phyloP scores from a whole-genome alignment of 2,888 invertebrate genomes.

The Tridacna gigas region DNA sequence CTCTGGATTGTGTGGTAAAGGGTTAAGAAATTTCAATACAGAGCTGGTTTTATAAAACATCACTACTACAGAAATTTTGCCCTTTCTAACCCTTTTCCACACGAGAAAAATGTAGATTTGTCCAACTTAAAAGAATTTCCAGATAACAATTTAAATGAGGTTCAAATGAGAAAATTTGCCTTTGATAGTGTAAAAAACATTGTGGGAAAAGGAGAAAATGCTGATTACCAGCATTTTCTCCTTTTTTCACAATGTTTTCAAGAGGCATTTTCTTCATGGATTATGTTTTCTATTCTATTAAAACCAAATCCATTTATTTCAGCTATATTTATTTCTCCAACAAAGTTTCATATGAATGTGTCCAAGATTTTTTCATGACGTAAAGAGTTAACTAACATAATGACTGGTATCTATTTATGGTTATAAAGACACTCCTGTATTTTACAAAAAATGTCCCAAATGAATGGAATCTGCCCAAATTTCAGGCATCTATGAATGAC shows the following conservation, averaged over 20 bases:
- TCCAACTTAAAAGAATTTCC: neutral
- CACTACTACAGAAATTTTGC: neutral
- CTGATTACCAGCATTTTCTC: neutral
- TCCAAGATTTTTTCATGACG: neutral
- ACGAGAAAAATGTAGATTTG: no score
- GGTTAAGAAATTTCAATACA: neutral
- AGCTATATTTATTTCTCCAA: neutral
- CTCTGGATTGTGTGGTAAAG: no score
- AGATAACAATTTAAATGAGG: no score
- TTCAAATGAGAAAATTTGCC: neutral
- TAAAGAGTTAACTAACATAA: neutral
- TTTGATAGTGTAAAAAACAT: no score
- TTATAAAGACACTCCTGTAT: neutral
- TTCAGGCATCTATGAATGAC: no score
- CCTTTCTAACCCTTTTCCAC: no score
- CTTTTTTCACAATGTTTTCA: no score
- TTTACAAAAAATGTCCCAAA: neutral
- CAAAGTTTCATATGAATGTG: neutral
- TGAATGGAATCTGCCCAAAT: neutral
- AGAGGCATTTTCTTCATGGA: neutral
- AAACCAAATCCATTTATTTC: neutral
- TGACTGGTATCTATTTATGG: neutral
- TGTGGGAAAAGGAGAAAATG: neutral
- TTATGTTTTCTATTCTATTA: neutral
- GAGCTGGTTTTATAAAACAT: neutral